phyloP scores from a whole-genome alignment of 2,888 invertebrate genomes.

The Euplagia quadripunctaria region DNA sequence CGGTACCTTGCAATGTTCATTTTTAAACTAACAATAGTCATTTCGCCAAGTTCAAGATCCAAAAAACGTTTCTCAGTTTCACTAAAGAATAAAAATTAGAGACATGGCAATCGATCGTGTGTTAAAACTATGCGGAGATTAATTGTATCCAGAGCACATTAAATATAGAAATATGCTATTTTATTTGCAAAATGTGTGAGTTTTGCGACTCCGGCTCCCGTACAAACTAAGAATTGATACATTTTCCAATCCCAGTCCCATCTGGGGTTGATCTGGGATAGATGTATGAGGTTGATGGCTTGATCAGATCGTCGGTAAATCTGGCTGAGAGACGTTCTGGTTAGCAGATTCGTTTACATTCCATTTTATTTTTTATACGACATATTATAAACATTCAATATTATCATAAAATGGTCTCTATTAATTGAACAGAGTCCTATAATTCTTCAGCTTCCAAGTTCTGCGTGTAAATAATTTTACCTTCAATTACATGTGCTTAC shows the following conservation, averaged over 20 bases:
- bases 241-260: too few relatives aligned
- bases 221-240: not conserved
- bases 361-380: not conserved
- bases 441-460: constrained; percentile 46
- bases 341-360: not conserved
- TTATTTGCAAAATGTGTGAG: not conserved
- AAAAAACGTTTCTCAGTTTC: too few relatives aligned
- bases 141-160: too few relatives aligned
- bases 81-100: too few relatives aligned
- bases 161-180: not conserved
- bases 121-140: too few relatives aligned
- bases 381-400: not conserved
- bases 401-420: not conserved
- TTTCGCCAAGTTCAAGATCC: too few relatives aligned
- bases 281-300: too few relatives aligned
- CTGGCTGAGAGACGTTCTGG: not conserved
- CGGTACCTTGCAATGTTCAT: too few relatives aligned
- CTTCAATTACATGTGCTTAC: constrained; percentile 30
- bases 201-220: not conserved
- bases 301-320: too few relatives aligned
- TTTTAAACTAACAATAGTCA: too few relatives aligned
- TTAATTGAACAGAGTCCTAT: not conserved
- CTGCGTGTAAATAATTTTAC: constrained; percentile 27
- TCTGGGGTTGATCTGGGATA: too few relatives aligned
- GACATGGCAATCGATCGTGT: too few relatives aligned